phyloP scores from a whole-genome alignment of 2,888 invertebrate species.

The Apamea epomidion region DNA sequence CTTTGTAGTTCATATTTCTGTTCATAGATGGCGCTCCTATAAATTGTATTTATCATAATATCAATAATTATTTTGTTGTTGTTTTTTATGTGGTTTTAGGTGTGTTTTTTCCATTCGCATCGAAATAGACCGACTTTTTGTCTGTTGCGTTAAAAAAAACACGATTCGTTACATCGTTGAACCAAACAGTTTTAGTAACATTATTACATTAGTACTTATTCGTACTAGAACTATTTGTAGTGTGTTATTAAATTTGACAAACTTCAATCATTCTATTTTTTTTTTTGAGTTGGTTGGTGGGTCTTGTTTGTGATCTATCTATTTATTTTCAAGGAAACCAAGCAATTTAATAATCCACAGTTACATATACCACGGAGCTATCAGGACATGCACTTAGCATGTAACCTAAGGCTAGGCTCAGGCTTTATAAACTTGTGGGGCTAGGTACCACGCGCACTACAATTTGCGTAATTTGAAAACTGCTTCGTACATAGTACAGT shows the following conservation, averaged over 20 bases:
- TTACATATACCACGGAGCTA: constrained; percentile 28
- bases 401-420: constrained; percentile 64
- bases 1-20: constrained; percentile 21
- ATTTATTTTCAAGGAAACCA: constrained; percentile 16
- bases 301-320: background rate
- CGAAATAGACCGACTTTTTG: background rate
- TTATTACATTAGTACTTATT: background rate
- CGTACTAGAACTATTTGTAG: background rate
- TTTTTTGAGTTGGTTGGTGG: background rate
- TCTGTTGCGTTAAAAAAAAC: background rate
- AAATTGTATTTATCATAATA: background rate
- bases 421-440: constrained; percentile 54
- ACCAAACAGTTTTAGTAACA: background rate
- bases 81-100: background rate
- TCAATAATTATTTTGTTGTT: background rate
- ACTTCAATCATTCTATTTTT: background rate
- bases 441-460: constrained; percentile 61
- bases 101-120: background rate
- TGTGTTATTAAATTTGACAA: background rate
- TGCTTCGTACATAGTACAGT: constrained; percentile 59
- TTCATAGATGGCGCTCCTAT: constrained; percentile 61
- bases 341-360: constrained; percentile 7
- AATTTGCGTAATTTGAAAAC: constrained; percentile 79
- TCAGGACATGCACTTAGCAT: constrained; percentile 51
- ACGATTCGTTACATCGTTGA: background rate